Evolutionary conservation across 2,797 vertebrate species (phyloP).

Genomic region (Danio kyathit): DNA sequence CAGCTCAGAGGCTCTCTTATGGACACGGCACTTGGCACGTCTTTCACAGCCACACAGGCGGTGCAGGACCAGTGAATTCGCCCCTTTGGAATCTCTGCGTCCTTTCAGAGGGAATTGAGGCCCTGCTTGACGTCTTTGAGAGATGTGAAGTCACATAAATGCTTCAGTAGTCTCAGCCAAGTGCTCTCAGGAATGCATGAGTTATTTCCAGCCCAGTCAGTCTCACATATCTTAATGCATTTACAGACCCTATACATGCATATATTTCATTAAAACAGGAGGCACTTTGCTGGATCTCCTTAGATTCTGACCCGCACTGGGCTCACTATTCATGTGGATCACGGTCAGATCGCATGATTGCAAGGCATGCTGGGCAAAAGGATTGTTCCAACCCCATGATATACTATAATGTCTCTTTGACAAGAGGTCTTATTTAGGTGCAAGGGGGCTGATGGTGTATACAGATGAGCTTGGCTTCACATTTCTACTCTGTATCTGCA

Average conservation of each 20-base stretch:
- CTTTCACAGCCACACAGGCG: slow-evolving; percentile 27
- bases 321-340: slow-evolving; percentile 32
- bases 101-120: slow-evolving; percentile 41
- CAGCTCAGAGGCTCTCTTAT: slow-evolving; percentile 33
- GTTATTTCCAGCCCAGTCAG: slow-evolving; percentile 42
- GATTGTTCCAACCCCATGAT: slow-evolving; percentile 42
- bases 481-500: slow-evolving; percentile 38
- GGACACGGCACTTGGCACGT: slow-evolving; percentile 30
- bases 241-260: slow-evolving; percentile 34
- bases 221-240: slow-evolving; percentile 45
- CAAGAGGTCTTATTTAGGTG: slow-evolving; percentile 30
- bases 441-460: slow-evolving; percentile 27
- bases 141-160: slow-evolving; percentile 58
- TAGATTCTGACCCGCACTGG: background rate
- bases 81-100: slow-evolving; percentile 38
- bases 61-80: slow-evolving; percentile 24
- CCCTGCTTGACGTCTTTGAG: slow-evolving; percentile 43
- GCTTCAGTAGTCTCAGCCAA: slow-evolving; percentile 53
- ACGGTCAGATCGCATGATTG: slow-evolving; percentile 20
- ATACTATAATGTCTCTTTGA: slow-evolving; percentile 31
- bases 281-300: slow-evolving; percentile 30
- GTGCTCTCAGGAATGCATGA: slow-evolving; percentile 54
- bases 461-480: slow-evolving; percentile 25
- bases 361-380: slow-evolving; percentile 14
- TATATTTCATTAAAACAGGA: slow-evolving; percentile 24